phyloP scores from a whole-genome alignment of 1,140 invertebrate genomes.

The Tetramorium simillimum region DNA sequence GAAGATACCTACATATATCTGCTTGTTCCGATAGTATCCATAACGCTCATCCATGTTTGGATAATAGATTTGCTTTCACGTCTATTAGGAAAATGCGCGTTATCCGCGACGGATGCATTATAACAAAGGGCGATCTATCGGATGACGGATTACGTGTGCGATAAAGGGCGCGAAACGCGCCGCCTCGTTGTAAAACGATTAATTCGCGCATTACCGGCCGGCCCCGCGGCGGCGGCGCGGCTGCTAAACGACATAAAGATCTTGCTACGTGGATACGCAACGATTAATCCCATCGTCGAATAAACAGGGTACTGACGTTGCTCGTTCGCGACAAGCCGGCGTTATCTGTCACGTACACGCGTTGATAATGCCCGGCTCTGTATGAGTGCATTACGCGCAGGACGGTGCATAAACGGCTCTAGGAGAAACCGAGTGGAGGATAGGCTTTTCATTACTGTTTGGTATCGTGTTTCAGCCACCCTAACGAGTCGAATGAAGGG shows the following conservation, averaged over 20 bases:
- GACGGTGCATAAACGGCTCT: slow-evolving; percentile 71
- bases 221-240: neutral
- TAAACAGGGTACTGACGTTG: slow-evolving; percentile 69
- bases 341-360: slow-evolving; percentile 74
- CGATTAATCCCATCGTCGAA: slow-evolving; percentile 73
- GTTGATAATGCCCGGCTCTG: slow-evolving; percentile 62
- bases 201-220: slow-evolving; percentile 42
- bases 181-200: slow-evolving; percentile 55
- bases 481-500: slow-evolving; percentile 80
- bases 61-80: slow-evolving; percentile 7
- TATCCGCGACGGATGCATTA: neutral
- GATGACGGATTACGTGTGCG: slow-evolving; percentile 15
- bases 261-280: slow-evolving; percentile 40
- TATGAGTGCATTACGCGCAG: slow-evolving; percentile 71
- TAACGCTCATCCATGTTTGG: neutral
- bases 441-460: slow-evolving; percentile 80
- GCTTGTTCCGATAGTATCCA: neutral
- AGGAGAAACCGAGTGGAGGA: slow-evolving; percentile 74
- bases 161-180: slow-evolving; percentile 31
- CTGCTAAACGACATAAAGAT: slow-evolving; percentile 63
- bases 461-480: slow-evolving; percentile 78
- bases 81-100: slow-evolving; percentile 12
- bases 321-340: slow-evolving; percentile 67
- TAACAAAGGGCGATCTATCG: slow-evolving; percentile 17
- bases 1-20: neutral